These are phyloP conservation scores for Stomorhina lunata DNA, from an alignment of 2,888 invertebrate species.

Conservation along the genomic window DNA sequence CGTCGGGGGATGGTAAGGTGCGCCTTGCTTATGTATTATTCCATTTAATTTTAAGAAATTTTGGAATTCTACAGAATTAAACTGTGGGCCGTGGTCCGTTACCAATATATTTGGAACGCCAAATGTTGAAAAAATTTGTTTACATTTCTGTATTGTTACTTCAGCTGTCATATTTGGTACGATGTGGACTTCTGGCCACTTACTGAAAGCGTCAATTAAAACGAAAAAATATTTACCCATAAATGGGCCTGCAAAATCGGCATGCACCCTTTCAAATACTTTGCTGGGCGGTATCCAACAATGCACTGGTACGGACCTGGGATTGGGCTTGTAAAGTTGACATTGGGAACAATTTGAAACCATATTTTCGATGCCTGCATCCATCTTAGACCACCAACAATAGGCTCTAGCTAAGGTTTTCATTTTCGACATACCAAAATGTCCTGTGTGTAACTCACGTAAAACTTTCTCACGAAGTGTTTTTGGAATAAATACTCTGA, in stretches of 20 bases:
- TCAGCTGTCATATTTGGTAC: too few relatives aligned
- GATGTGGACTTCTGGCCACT: too few relatives aligned
- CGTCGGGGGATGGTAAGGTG: too few relatives aligned
- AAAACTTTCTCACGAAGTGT: background rate
- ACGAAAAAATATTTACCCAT: conserved; percentile 29
- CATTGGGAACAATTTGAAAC: background rate
- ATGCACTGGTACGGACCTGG: background rate
- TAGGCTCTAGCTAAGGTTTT: conserved; percentile 11
- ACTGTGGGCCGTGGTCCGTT: too few relatives aligned
- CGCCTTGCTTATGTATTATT: too few relatives aligned
- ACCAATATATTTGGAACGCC: too few relatives aligned
- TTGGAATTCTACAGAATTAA: too few relatives aligned
- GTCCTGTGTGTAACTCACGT: background rate
- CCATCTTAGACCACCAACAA: conserved; percentile 20
- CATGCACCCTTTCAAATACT: background rate
- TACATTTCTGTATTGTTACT: too few relatives aligned
- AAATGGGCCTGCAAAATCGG: background rate
- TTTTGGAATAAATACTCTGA: conserved; percentile 1
- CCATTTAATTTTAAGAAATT: too few relatives aligned
- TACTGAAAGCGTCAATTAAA: too few relatives aligned
- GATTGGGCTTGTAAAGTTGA: background rate
- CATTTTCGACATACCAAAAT: conserved; percentile 28
- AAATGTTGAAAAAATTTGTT: too few relatives aligned
- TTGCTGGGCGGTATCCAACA: background rate
- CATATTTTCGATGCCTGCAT: background rate